phyloP scores from a whole-genome alignment of 2,113 vertebrate genomes.

The Crotalus helleri region DNA sequence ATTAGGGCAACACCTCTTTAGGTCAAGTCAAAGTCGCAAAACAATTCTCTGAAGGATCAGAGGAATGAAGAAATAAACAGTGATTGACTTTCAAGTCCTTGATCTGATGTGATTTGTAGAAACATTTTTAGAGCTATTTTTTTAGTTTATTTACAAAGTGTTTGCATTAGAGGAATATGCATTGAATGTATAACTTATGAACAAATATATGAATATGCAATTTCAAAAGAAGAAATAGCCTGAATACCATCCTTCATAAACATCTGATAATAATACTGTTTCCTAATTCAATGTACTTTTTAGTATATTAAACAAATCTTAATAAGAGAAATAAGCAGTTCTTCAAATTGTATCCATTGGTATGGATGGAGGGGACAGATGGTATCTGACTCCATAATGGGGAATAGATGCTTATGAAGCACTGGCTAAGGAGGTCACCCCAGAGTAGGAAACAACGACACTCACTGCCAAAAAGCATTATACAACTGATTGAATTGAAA shows the following conservation, averaged over 20 bases:
- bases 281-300: neutral
- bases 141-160: neutral
- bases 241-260: neutral
- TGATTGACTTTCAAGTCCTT: neutral
- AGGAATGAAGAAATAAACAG: neutral
- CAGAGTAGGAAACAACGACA: neutral
- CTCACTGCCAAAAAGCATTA: neutral
- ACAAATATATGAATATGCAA: neutral
- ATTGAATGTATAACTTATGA: neutral
- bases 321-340: neutral
- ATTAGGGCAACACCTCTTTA: neutral
- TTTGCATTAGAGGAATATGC: neutral
- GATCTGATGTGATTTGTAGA: neutral
- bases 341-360: neutral
- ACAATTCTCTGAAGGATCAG: neutral
- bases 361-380: neutral
- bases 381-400: neutral
- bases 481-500: neutral
- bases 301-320: neutral
- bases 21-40: neutral
- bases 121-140: neutral
- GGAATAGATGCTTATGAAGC: neutral
- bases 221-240: neutral
- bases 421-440: neutral
- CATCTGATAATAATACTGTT: neutral